phyloP scores from a whole-genome alignment of 2,888 invertebrate species.

The Bimastos eiseni region DNA sequence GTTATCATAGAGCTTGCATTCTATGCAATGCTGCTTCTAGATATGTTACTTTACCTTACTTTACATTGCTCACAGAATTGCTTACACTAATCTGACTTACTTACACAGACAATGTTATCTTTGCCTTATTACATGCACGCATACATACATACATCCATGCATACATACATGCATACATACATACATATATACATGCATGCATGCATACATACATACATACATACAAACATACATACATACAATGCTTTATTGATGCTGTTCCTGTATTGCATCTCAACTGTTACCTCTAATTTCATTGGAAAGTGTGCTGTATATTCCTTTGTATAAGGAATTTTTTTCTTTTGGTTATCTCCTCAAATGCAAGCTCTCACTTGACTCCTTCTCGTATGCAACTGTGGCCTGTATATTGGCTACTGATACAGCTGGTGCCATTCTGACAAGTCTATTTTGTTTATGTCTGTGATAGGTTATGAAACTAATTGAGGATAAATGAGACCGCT shows the following conservation, averaged over 20 bases:
- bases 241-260: too few species aligned
- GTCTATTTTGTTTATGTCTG: not conserved
- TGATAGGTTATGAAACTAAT: not conserved
- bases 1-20: not conserved
- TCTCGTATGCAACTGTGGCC: too few species aligned
- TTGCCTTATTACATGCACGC: too few species aligned
- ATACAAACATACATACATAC: too few species aligned
- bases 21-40: not conserved
- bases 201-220: too few species aligned
- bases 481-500: not conserved
- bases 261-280: too few species aligned
- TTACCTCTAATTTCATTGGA: too few species aligned
- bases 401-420: not conserved
- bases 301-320: too few species aligned
- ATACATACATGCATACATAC: too few species aligned
- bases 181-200: too few species aligned
- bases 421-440: not conserved
- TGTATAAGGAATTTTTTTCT: too few species aligned
- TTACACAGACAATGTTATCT: not conserved
- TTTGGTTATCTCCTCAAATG: not conserved
- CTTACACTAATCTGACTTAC: not conserved
- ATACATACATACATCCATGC: too few species aligned
- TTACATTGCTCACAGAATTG: not conserved
- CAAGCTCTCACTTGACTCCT: not conserved
- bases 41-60: not conserved